A percentile compares a stretch with the other conserved stretches of the same genome.
Evolutionary conservation across 2,113 vertebrate species (phyloP).

Genomic region (Platanista minor): DNA sequence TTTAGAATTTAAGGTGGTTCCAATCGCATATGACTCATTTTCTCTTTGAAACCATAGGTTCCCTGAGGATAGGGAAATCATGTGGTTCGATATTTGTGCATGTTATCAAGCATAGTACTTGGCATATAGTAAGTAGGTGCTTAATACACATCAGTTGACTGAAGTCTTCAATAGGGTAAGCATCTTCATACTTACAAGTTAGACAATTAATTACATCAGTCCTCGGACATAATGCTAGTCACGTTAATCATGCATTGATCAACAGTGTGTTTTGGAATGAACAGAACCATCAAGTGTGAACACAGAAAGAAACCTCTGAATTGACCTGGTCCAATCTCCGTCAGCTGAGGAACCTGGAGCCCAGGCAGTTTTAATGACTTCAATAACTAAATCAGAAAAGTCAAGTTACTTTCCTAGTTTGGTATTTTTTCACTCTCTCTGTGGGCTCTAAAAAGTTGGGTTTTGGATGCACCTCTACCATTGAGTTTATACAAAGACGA

Average conservation of each 20-base stretch:
- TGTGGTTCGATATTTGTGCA: neutral
- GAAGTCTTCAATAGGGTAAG: neutral
- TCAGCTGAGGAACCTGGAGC: neutral
- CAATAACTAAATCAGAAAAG: neutral
- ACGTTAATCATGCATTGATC: rapidly evolving
- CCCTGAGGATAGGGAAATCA: neutral
- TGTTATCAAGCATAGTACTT: neutral
- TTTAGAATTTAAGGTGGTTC: neutral
- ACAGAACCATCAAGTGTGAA: neutral
- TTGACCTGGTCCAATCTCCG: neutral
- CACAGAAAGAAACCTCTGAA: neutral
- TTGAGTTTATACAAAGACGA: neutral
- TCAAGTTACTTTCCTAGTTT: neutral
- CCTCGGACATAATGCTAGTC: neutral
- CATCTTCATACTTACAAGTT: neutral
- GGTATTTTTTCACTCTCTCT: neutral
- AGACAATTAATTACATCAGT: neutral
- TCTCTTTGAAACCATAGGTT: neutral
- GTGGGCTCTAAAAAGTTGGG: neutral
- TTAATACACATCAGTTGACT: neutral
- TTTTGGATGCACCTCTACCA: neutral
- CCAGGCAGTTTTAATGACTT: neutral
- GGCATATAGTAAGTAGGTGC: neutral
- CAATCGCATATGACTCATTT: neutral
- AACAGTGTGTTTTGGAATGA: neutral